Evolutionary conservation across 2,888 invertebrate species (phyloP), one percentile per base, ranked within the genome.

Genomic region (Bugulina stolonifera): DNA sequence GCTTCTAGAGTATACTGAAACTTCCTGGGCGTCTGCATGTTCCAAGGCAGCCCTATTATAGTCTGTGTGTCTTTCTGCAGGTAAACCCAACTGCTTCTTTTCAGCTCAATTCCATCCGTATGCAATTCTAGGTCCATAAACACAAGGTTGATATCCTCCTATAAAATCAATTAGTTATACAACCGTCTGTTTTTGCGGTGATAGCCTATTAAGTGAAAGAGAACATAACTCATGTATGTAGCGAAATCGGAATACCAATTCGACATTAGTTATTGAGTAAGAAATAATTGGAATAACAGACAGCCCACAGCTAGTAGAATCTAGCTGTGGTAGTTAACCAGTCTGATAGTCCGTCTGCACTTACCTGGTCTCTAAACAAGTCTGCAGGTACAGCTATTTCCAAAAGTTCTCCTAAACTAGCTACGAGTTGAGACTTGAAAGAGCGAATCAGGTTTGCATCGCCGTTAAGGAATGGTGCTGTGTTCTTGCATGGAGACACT

Each of bases 121-220:
- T 32, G 25, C 64, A 64, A 32, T 5, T 34, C 27, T 5, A 64
- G 64, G 5, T 34, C 3, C 64, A 64, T 64, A 32, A 25, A 64
- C 29, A 29, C 5, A 1, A 64, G 34, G 64, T 64, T 64, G 5
- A 64, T 29, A n/a, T 64, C 64, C 64, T 64, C 64, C 64, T 64
- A 32, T 34, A 64, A n/a, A n/a, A n/a, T n/a, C n/a, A n/a, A n/a
- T n/a, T n/a, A n/a, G n/a, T n/a, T n/a, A n/a, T n/a, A n/a, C n/a
- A n/a, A n/a, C n/a, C n/a, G n/a, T n/a, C n/a, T n/a, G n/a, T n/a
- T n/a, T n/a, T n/a, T n/a, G n/a, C n/a, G n/a, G n/a, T n/a, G n/a
- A n/a, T n/a, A n/a, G n/a, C n/a, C n/a, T n/a, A n/a, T n/a, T n/a
- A n/a, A n/a, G n/a, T n/a, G n/a, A n/a, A n/a, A n/a, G n/a, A n/a